These are phyloP conservation scores for Pandemis heparana DNA, from an alignment of 2,888 invertebrate species.

Conservation along the genomic window DNA sequence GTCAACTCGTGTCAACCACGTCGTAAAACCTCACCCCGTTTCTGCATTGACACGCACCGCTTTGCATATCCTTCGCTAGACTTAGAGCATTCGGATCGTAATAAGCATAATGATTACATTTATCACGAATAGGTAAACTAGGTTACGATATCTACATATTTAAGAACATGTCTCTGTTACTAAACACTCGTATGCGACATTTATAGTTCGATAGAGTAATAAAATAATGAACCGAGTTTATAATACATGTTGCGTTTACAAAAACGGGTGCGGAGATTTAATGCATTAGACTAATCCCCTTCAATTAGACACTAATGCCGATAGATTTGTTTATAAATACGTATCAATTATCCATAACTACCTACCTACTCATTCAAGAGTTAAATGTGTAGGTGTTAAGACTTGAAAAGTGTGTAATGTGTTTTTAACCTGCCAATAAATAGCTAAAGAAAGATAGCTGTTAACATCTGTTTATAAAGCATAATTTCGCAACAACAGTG, in stretches of 20 bases:
- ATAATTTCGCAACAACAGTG: background rate
- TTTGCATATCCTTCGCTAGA: slow-evolving; percentile 29
- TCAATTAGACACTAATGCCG: slow-evolving; percentile 57
- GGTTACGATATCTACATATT: slow-evolving; percentile 23
- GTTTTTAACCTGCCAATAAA: slow-evolving; percentile 3
- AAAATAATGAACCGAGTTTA: slow-evolving; percentile 30
- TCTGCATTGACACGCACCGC: slow-evolving; percentile 22
- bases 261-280: slow-evolving; percentile 54
- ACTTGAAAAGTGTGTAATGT: background rate
- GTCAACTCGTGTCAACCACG: slow-evolving; percentile 12
- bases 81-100: slow-evolving; percentile 21
- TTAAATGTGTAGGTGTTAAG: slow-evolving; percentile 9
- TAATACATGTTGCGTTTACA: slow-evolving; percentile 15
- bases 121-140: slow-evolving; percentile 35
- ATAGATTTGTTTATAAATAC: slow-evolving; percentile 51
- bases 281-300: slow-evolving; percentile 61
- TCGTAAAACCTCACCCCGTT: slow-evolving; percentile 31
- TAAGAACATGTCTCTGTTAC: slow-evolving; percentile 22
- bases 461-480: background rate
- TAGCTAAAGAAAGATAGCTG: background rate
- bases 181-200: slow-evolving; percentile 15
- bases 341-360: slow-evolving; percentile 32
- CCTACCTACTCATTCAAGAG: slow-evolving; percentile 5
- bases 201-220: slow-evolving; percentile 19
- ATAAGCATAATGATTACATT: slow-evolving; percentile 31